These are phyloP conservation scores for Puffinus mauretanicus DNA, from an alignment of 2,113 vertebrate species.

Conservation along the genomic window DNA sequence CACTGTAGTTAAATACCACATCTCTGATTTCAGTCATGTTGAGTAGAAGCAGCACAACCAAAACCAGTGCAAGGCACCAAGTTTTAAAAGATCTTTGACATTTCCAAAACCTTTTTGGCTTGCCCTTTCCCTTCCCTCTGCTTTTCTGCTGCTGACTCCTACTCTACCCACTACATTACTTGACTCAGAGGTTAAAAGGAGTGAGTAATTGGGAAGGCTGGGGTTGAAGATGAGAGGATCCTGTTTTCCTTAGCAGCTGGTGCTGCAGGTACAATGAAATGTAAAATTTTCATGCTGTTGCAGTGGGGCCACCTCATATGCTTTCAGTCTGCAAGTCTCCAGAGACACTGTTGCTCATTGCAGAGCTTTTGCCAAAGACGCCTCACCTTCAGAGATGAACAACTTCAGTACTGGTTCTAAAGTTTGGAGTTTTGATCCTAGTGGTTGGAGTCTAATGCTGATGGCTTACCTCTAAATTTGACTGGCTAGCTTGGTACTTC, in stretches of 20 bases:
- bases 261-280: background rate
- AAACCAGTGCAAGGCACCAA: background rate
- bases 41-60: background rate
- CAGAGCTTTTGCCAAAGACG: background rate
- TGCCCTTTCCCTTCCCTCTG: background rate
- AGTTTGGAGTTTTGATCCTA: background rate
- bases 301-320: background rate
- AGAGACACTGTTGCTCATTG: background rate
- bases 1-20: background rate
- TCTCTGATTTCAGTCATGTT: background rate
- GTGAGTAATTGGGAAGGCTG: background rate
- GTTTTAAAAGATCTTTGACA: background rate
- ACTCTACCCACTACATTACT: background rate
- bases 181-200: background rate
- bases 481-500: background rate
- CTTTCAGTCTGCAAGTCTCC: background rate
- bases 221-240: background rate
- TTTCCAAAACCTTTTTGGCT: background rate
- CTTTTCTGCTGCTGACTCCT: background rate
- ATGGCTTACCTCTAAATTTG: background rate
- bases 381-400: background rate
- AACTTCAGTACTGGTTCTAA: background rate
- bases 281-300: background rate
- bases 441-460: background rate
- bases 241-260: background rate